phyloP scores from a whole-genome alignment of 2,797 vertebrate genomes.

The Phrynocephalus guinanensis region DNA sequence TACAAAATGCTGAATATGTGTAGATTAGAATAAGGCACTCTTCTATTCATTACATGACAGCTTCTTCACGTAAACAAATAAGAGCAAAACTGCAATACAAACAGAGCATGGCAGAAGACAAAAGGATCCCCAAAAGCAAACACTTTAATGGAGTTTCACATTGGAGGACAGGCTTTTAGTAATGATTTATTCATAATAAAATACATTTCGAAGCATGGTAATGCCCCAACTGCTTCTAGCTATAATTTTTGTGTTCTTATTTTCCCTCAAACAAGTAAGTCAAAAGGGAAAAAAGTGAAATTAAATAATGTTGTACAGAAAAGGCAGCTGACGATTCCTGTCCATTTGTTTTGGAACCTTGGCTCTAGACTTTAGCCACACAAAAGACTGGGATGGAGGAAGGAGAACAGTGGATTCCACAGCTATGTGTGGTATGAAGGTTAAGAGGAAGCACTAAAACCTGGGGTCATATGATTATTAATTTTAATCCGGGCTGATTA shows the following conservation, averaged over 20 bases:
- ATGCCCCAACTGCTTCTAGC: neutral
- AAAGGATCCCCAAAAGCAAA: slow-evolving; percentile 42
- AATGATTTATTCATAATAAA: neutral
- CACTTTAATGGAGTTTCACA: slow-evolving; percentile 39
- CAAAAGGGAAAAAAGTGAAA: neutral
- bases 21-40: slow-evolving; percentile 34
- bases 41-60: slow-evolving; percentile 36
- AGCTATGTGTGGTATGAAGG: neutral
- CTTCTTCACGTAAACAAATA: slow-evolving; percentile 54
- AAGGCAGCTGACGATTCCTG: neutral
- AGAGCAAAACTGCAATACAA: slow-evolving; percentile 45
- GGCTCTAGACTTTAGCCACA: no score
- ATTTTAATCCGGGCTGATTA: no score
- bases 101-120: slow-evolving; percentile 16
- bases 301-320: neutral
- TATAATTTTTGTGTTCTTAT: neutral
- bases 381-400: neutral
- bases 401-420: neutral
- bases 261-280: no score
- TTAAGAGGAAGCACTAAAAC: neutral
- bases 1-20: slow-evolving; percentile 39
- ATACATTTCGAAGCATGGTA: neutral
- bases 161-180: slow-evolving; percentile 36
- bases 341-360: neutral
- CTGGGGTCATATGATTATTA: neutral